Conservation (phyloP, 2,113 vertebrate genomes). For the Eclectus roratus region DNA sequence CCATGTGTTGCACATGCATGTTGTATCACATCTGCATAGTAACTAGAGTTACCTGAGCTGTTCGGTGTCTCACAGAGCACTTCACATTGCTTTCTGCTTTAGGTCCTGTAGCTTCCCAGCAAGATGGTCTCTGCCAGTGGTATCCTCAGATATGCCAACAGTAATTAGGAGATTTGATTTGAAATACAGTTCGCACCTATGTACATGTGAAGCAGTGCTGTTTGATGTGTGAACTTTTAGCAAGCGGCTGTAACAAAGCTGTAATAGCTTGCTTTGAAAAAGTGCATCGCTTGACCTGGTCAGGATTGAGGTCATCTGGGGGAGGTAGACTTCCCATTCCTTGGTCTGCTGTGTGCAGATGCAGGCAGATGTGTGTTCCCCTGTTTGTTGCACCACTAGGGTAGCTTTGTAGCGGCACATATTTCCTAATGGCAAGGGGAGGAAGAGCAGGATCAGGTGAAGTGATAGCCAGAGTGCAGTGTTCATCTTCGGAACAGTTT, state of each 20-base stretch:
- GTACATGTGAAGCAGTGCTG: neutral
- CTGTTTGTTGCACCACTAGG: neutral
- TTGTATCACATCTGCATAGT: neutral
- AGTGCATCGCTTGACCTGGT: neutral
- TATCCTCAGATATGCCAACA: neutral
- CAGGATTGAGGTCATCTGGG: neutral
- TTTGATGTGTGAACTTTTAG: neutral
- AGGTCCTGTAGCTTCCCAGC: neutral
- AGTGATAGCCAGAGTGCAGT: neutral
- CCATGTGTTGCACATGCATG: accelerated
- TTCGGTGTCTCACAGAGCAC: accelerated
- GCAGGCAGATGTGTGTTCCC: neutral
- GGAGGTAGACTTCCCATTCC: neutral
- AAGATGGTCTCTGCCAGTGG: constrained; percentile 17
- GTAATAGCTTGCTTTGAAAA: neutral
- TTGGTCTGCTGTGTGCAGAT: accelerated
- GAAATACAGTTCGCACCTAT: neutral
- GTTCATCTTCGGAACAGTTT: neutral
- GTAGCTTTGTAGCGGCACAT: neutral
- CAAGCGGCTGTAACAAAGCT: neutral
- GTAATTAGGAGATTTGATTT: neutral
- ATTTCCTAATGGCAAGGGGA: neutral
- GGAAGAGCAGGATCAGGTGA: neutral
- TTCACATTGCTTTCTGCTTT: neutral
- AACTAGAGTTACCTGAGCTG: accelerated